Base-by-base conservation (phyloP, 1,140 invertebrate genomes). In the Drosophila guanche region DNA sequence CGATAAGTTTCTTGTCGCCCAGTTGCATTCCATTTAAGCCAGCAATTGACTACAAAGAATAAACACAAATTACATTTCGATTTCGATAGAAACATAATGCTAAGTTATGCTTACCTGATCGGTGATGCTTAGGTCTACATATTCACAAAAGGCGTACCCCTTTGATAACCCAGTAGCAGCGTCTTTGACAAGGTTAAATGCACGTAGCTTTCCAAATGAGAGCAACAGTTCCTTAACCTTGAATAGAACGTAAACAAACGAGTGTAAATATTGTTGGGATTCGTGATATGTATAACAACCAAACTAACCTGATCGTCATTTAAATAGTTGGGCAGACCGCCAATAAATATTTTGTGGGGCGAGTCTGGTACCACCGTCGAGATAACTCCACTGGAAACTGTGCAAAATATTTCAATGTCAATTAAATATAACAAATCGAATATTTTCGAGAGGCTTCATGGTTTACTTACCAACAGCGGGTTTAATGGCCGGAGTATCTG, bases 131-230 rank as follows among this genome's bases (percentile, higher is more conserved):
- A 98, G 95, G 91, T 99, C 99, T 60, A 98, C 96, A 93, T 99
- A 99, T 94, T 99, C 99, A 92, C 98, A 99, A 93, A 99, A 99
- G 7, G 99, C 99, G 92, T 99, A 99, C 14, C 99, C 99, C 92
- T 99, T 99, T 77, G 98, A 99, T 3, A 99, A 93, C 14, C 98
- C 98, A 63, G 98, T 99, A 0, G 97, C 97, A 23, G 97, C 97
- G 93, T 99, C 99, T 92, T 99, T 99, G 14, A 99, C 98, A 91
- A 99, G 93, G 94, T 99, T 99, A 93, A 99, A 99, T 27, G 98
- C 98, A 90, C 97, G 94, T 48, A 99, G 93, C 91, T 99, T 98
- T 48, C 99, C 99, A 94, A 99, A 99, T 46, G 98, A 99, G 94
- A 97, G 97, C 76, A 99, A 93, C 55, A 99, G 92, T 92, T 99